These are phyloP conservation scores for Ephydatia muelleri DNA, from an alignment of 37 sponge, comb jelly and placozoan species.

Conservation along the genomic window DNA sequence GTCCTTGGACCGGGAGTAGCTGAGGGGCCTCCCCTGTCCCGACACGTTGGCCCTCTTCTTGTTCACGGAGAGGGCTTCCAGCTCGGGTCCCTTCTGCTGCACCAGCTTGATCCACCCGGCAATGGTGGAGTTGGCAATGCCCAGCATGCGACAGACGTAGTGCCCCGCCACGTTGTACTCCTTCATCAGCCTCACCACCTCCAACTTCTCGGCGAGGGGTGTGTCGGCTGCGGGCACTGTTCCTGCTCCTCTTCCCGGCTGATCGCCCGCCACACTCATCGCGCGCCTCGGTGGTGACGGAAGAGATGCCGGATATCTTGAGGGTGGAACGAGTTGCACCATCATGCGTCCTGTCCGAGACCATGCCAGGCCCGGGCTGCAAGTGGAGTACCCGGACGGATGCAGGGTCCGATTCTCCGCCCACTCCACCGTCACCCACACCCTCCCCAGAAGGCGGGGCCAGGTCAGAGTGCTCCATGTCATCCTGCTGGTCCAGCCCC, in stretches of 20 bases:
- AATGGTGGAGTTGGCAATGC: slow-evolving; percentile 78
- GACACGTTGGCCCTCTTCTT: slow-evolving; percentile 60
- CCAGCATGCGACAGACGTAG: slow-evolving; percentile 67
- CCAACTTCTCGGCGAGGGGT: slow-evolving; percentile 79
- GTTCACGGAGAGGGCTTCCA: slow-evolving; percentile 57
- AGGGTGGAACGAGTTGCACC: too few species aligned
- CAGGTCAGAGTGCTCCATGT: background rate
- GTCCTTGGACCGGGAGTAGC: slow-evolving; percentile 65
- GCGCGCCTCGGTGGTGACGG: too few species aligned
- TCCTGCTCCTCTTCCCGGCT: background rate
- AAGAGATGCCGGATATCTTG: too few species aligned
- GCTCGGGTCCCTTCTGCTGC: slow-evolving; percentile 59
- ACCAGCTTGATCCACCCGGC: slow-evolving; percentile 83
- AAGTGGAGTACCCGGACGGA: too few species aligned
- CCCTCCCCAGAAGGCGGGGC: background rate
- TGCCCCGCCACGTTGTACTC: slow-evolving; percentile 61
- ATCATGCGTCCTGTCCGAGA: too few species aligned
- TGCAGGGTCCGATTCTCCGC: too few species aligned
- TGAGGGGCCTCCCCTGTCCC: slow-evolving; percentile 63
- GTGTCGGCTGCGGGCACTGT: slow-evolving; percentile 38
- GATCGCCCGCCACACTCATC: too few species aligned
- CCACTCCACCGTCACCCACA: too few species aligned
- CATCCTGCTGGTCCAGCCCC: background rate
- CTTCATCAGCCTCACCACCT: slow-evolving; percentile 74
- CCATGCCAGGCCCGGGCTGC: too few species aligned